phyloP scores from a whole-genome alignment of 2,113 vertebrate species.

The Fulmarus glacialis region DNA sequence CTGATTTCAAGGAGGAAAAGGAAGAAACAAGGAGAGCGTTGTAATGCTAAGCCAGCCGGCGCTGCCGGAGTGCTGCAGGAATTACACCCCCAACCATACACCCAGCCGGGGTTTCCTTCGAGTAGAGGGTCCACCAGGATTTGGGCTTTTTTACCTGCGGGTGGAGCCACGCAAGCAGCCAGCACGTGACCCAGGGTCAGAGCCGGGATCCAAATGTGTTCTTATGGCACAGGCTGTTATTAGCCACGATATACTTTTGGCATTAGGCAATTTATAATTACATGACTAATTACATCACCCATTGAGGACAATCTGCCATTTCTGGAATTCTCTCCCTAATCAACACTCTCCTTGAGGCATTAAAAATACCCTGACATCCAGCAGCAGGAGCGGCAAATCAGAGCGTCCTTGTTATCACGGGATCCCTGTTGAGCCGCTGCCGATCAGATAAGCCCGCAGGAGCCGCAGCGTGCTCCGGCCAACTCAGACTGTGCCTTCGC shows the following conservation, averaged over 20 bases:
- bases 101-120: not conserved
- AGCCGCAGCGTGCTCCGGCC: not conserved
- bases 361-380: not conserved
- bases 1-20: not conserved
- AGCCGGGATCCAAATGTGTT: not conserved
- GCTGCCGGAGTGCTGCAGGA: not conserved
- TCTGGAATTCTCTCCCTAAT: slow-evolving; percentile 35
- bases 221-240: not conserved
- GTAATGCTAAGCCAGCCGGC: accelerated
- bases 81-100: not conserved
- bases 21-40: not conserved
- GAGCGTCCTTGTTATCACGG: not conserved
- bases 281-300: slow-evolving; percentile 31
- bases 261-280: slow-evolving; percentile 14
- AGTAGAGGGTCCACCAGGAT: not conserved
- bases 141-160: not conserved
- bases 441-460: not conserved
- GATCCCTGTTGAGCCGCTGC: not conserved
- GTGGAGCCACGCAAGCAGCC: not conserved
- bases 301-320: slow-evolving; percentile 38
- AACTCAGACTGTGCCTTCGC: not conserved
- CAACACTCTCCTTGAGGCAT: not conserved
- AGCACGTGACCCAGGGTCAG: not conserved
- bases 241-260: not conserved
- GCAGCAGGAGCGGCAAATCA: not conserved